Evolutionary conservation across 2,888 invertebrate species (phyloP).

Genomic region (Dasysyrphus albostriatus): DNA sequence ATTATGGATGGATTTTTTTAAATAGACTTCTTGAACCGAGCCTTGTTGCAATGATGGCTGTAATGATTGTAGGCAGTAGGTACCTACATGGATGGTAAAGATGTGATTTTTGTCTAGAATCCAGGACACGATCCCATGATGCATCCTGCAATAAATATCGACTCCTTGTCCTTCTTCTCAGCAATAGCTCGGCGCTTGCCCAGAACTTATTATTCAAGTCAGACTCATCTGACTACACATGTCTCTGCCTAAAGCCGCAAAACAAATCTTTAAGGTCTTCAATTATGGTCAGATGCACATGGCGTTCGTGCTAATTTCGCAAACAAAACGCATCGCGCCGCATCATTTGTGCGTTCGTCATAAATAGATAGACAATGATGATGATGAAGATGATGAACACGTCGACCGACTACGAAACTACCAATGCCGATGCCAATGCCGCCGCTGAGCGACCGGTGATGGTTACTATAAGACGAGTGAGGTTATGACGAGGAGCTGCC

Average conservation of each 20-base stretch:
- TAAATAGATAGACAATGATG: conserved; percentile 73
- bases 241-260: conserved; percentile 76
- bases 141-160: conserved; percentile 47
- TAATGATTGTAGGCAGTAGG: conserved; percentile 13
- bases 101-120: conserved; percentile 29
- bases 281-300: conserved; percentile 20
- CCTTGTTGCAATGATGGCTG: conserved; percentile 37
- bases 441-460: background rate
- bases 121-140: conserved; percentile 19
- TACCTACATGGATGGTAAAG: background rate
- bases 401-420: conserved; percentile 17
- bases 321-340: conserved; percentile 66
- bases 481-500: conserved; percentile 55
- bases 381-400: conserved; percentile 65
- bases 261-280: conserved; percentile 14
- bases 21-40: background rate
- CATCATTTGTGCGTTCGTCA: conserved; percentile 72
- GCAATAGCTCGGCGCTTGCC: conserved; percentile 53
- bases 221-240: conserved; percentile 81
- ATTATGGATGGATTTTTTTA: conserved; percentile 24
- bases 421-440: background rate
- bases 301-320: conserved; percentile 67
- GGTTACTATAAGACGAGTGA: background rate
- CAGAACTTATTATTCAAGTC: conserved; percentile 82
- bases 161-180: conserved; percentile 9